A percentile compares a stretch with the other conserved stretches of the same genome.
phyloP scores from a whole-genome alignment of 2,888 invertebrate genomes.

The Carterocephalus palaemon region DNA sequence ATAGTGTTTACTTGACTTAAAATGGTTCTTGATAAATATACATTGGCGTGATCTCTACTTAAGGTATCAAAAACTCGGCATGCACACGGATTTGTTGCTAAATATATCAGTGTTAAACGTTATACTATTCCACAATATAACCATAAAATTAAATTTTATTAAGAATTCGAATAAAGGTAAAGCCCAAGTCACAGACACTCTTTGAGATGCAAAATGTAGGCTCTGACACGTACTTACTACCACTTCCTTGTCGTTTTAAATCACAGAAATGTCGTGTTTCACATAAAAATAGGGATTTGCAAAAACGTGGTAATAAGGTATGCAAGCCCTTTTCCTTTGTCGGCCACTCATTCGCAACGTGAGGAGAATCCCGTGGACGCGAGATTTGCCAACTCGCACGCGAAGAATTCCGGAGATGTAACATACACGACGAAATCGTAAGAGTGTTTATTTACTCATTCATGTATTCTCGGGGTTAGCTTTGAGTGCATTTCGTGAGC shows the following conservation, averaged over 20 bases:
- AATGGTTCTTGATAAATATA: too few relatives aligned
- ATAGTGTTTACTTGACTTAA: too few relatives aligned
- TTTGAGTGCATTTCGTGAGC: constrained; percentile 36
- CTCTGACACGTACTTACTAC: background rate
- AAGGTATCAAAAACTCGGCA: too few relatives aligned
- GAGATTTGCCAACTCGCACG: constrained; percentile 62
- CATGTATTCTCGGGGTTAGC: constrained; percentile 44
- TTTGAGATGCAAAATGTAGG: too few relatives aligned
- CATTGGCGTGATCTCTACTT: too few relatives aligned
- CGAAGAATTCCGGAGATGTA: constrained; percentile 57
- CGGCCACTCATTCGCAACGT: constrained; percentile 74
- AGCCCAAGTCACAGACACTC: too few relatives aligned
- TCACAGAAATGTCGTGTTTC: constrained; percentile 66
- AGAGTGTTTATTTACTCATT: constrained; percentile 57
- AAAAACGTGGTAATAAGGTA: constrained; percentile 78
- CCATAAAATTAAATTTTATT: too few relatives aligned
- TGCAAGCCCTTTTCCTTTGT: constrained; percentile 78
- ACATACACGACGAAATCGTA: constrained; percentile 54
- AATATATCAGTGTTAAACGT: too few relatives aligned
- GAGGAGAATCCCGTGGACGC: constrained; percentile 60
- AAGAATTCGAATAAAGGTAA: too few relatives aligned
- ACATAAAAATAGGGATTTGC: constrained; percentile 74
- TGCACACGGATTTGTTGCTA: too few relatives aligned
- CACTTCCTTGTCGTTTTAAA: constrained; percentile 60
- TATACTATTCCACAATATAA: too few relatives aligned